These are phyloP conservation scores for Acanthosepion lycidas DNA, from an alignment of 2,888 invertebrate genomes.

Conservation along the genomic window DNA sequence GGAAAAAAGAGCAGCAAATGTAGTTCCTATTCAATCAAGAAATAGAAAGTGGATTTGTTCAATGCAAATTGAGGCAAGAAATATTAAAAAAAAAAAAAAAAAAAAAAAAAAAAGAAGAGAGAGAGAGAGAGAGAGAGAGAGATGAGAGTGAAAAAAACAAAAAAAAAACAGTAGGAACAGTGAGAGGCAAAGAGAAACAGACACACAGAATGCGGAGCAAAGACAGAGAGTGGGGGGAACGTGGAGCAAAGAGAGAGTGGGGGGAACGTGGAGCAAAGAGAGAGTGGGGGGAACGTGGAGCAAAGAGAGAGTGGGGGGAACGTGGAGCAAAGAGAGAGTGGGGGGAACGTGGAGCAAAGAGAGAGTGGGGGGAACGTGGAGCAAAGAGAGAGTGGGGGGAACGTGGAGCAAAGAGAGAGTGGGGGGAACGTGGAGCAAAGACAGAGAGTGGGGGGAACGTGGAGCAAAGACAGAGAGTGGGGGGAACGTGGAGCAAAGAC, in stretches of 20 bases:
- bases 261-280: not conserved
- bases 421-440: no score
- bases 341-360: fast-evolving
- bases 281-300: not conserved
- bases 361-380: not conserved
- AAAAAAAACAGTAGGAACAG: not conserved
- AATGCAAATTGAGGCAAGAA: no score
- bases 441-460: no score
- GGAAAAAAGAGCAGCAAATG: no score
- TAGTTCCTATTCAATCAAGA: no score
- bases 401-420: no score
- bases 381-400: not conserved
- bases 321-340: not conserved
- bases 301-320: not conserved
- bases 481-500: not conserved
- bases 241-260: no score
- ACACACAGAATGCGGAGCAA: not conserved
- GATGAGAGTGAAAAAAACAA: no score
- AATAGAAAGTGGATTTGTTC: no score
- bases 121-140: no score
- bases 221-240: not conserved
- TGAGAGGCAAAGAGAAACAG: not conserved
- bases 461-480: not conserved
- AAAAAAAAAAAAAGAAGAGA: no score
- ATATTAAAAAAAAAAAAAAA: no score